A percentile compares a stretch with the other conserved stretches of the same genome.
phyloP scores from a whole-genome alignment of 2,797 vertebrate genomes.

The Craterocephalus amniculus region DNA sequence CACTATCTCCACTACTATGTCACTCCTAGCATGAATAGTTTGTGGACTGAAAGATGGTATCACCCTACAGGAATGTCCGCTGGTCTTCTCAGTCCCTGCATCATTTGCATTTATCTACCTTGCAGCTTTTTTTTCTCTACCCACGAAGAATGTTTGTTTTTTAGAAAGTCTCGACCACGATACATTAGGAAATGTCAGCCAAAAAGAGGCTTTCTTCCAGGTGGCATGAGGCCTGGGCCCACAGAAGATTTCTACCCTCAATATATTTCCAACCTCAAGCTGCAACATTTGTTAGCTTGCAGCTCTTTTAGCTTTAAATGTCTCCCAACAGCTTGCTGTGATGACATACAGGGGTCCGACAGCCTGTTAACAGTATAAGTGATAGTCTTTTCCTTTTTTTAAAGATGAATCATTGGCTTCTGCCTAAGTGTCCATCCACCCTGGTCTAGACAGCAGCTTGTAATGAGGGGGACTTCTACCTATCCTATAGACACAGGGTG shows the following conservation, averaged over 20 bases:
- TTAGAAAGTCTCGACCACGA: constrained; percentile 48
- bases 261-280: constrained; percentile 24
- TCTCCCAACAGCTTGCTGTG: constrained; percentile 17
- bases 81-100: constrained; percentile 65
- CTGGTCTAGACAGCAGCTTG: constrained; percentile 39
- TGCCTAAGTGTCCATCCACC: constrained; percentile 37
- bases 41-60: constrained; percentile 70
- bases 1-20: constrained; percentile 55
- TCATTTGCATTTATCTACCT: constrained; percentile 79
- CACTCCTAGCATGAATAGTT: constrained; percentile 56
- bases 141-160: constrained; percentile 65
- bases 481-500: constrained; percentile 81
- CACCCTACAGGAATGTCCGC: constrained; percentile 73
- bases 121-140: constrained; percentile 56
- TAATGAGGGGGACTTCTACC: constrained; percentile 44
- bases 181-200: constrained; percentile 62
- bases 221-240: constrained; percentile 19
- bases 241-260: constrained; percentile 15
- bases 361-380: constrained; percentile 13
- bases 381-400: constrained; percentile 11
- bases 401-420: constrained; percentile 50
- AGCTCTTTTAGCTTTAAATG: constrained; percentile 16
- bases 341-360: constrained; percentile 27
- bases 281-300: background rate
- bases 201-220: constrained; percentile 43